phyloP scores from a whole-genome alignment of 2,797 vertebrate genomes.

The Adrianichthys oophorus region DNA sequence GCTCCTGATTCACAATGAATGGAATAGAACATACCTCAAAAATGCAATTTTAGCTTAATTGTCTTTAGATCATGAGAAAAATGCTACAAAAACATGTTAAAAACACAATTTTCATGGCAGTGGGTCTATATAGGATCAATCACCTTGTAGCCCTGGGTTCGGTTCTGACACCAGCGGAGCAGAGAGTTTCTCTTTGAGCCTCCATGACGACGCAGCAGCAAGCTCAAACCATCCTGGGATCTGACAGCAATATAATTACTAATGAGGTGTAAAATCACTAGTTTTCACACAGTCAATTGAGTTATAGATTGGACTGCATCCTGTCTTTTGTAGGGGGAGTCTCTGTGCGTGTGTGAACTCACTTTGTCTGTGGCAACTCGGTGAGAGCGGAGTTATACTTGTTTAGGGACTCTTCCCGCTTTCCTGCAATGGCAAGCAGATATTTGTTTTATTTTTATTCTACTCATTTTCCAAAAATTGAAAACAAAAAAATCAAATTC shows the following conservation, averaged over 20 bases:
- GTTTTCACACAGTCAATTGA: background rate
- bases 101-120: no score
- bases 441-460: no score
- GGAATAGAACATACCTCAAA: no score
- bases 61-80: no score
- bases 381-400: slow-evolving; percentile 69
- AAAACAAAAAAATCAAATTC: no score
- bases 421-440: slow-evolving; percentile 59
- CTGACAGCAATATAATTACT: slow-evolving; percentile 47
- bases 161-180: slow-evolving; percentile 83
- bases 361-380: slow-evolving; percentile 73
- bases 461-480: no score
- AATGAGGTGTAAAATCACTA: background rate
- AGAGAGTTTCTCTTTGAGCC: slow-evolving; percentile 84
- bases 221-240: slow-evolving; percentile 78
- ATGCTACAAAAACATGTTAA: no score
- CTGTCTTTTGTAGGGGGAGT: background rate
- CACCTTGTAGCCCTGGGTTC: slow-evolving; percentile 83
- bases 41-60: no score
- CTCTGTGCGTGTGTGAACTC: slow-evolving; percentile 32
- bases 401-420: slow-evolving; percentile 70
- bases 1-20: no score
- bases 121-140: background rate
- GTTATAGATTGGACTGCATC: no score
- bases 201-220: slow-evolving; percentile 81